These are phyloP conservation scores for Nannoperca australis DNA, from an alignment of 2,797 vertebrate species.

Conservation along the genomic window DNA sequence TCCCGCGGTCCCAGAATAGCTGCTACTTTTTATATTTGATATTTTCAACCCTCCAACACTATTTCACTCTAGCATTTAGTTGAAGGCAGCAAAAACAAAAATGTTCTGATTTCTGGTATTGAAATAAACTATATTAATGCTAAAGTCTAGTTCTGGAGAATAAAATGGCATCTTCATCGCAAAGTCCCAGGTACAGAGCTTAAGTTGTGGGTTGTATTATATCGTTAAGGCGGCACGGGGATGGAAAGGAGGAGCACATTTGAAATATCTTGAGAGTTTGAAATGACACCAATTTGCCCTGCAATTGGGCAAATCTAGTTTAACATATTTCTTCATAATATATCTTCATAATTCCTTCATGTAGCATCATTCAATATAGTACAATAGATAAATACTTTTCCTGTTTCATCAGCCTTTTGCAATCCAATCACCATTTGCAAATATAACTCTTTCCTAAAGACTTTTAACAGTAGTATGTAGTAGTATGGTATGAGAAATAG, in stretches of 20 bases:
- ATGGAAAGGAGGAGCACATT: constrained; percentile 16
- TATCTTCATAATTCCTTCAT: constrained; percentile 48
- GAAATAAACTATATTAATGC: constrained; percentile 29
- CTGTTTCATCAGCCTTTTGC: constrained; percentile 23
- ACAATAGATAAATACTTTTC: constrained; percentile 33
- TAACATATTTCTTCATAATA: background rate
- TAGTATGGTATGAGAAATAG: constrained; percentile 19
- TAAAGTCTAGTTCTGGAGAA: constrained; percentile 16
- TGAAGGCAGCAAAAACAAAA: constrained; percentile 51
- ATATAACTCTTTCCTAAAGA: constrained; percentile 46
- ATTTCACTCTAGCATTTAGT: constrained; percentile 33
- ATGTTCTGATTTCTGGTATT: background rate
- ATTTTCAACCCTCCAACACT: constrained; percentile 43
- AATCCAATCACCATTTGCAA: constrained; percentile 30
- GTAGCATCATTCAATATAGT: constrained; percentile 39
- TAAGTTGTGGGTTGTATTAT: constrained; percentile 7
- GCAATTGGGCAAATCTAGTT: constrained; percentile 9
- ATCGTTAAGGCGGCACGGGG: constrained; percentile 28
- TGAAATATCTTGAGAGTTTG: constrained; percentile 38
- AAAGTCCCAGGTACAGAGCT: constrained; percentile 10
- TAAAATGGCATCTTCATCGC: constrained; percentile 3
- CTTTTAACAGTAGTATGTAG: background rate
- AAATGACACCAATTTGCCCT: constrained; percentile 40
- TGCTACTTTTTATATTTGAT: constrained; percentile 51
- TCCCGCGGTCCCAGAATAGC: constrained; percentile 65